A percentile compares a stretch with the other conserved stretches of the same genome.
These are phyloP conservation scores for Opisthocomus hoazin DNA, from an alignment of 2,113 vertebrate genomes.

Conservation along the genomic window DNA sequence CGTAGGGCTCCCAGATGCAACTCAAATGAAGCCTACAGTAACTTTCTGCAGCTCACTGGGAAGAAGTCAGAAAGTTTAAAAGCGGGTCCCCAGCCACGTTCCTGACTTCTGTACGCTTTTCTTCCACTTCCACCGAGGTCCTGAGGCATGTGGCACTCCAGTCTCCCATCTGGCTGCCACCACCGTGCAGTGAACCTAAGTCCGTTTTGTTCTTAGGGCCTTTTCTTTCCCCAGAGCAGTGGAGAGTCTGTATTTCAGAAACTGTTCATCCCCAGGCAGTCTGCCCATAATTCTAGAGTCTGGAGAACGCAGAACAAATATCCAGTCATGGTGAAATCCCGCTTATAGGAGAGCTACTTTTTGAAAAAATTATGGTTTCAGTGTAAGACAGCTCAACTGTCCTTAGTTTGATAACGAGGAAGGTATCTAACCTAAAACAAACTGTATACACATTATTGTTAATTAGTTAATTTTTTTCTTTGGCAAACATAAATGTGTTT, in stretches of 20 bases:
- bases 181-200: rapidly evolving
- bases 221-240: not conserved
- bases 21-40: not conserved
- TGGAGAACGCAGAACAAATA: not conserved
- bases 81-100: not conserved
- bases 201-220: not conserved
- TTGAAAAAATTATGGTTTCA: not conserved
- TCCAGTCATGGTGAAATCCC: not conserved
- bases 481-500: not conserved
- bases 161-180: not conserved
- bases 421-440: not conserved
- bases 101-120: not conserved
- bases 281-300: not conserved
- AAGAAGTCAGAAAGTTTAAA: not conserved
- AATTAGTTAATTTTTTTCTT: not conserved
- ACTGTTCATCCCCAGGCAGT: not conserved
- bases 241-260: not conserved
- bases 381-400: not conserved
- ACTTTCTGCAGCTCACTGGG: not conserved
- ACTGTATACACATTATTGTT: not conserved
- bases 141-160: not conserved
- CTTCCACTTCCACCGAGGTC: not conserved
- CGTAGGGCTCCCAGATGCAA: not conserved
- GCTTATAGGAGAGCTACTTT: not conserved
- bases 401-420: not conserved